A percentile compares a stretch with the other conserved stretches of the same genome.
phyloP scores from a whole-genome alignment of 64 coral and sea anemone genomes.

The Dendronephthya gigantea region DNA sequence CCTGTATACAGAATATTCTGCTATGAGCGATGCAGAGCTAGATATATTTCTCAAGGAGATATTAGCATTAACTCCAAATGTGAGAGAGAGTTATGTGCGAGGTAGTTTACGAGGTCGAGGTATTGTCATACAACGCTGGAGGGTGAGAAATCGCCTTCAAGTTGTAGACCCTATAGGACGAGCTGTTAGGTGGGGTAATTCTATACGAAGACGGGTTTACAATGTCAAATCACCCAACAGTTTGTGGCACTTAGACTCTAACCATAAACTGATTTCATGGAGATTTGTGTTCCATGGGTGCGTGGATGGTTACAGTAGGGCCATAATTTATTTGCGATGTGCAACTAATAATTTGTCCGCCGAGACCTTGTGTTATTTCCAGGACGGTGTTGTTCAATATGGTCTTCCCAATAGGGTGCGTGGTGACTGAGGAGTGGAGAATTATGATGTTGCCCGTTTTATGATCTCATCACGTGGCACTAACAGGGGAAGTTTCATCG shows the following conservation, averaged over 20 bases:
- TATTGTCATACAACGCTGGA: too few species aligned
- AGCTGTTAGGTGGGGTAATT: too few species aligned
- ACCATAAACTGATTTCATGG: not conserved
- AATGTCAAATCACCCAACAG: not conserved
- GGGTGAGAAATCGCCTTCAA: too few species aligned
- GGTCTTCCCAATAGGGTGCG: constrained; percentile 5
- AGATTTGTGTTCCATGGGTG: constrained; percentile 14
- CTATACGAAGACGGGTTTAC: constrained; percentile 2
- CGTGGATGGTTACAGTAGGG: constrained; percentile 20
- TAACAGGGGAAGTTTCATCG: constrained; percentile 23
- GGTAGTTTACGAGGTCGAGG: not conserved
- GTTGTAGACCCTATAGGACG: too few species aligned
- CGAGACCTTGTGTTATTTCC: not conserved
- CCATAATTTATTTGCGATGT: not conserved
- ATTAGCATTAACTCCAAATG: constrained; percentile 26
- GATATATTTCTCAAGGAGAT: constrained; percentile 21
- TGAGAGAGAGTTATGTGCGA: constrained; percentile 13
- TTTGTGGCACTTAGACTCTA: not conserved
- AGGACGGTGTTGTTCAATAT: not conserved
- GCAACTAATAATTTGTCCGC: constrained; percentile 13
- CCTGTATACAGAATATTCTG: constrained; percentile 22
- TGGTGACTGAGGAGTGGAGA: constrained; percentile 20
- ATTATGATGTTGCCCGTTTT: constrained; percentile 3
- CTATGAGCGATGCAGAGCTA: constrained; percentile 16
- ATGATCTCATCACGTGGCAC: not conserved